These are phyloP conservation scores for Neotoxoptera formosana DNA, from an alignment of 1,140 invertebrate genomes.

Conservation along the genomic window DNA sequence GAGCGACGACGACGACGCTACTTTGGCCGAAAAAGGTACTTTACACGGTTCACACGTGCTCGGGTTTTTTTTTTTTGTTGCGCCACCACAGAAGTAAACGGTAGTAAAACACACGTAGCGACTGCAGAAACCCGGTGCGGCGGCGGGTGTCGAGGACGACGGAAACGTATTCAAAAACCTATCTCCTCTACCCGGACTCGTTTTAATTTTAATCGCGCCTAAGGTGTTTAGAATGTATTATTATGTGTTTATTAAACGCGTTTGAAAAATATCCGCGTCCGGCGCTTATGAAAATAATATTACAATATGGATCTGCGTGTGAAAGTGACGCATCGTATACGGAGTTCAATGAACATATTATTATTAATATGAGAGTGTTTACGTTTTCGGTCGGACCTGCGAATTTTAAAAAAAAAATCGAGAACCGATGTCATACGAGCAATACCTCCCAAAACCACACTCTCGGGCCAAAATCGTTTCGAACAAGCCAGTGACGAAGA, in stretches of 20 bases:
- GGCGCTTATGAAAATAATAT: constrained; percentile 24
- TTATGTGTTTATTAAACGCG: neutral
- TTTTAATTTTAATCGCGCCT: neutral
- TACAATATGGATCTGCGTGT: neutral
- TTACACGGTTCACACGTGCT: neutral
- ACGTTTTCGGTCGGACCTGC: neutral
- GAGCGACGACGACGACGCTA: constrained; percentile 14
- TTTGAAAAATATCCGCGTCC: neutral
- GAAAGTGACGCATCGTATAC: neutral
- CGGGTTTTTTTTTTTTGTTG: neutral
- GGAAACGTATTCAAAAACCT: neutral
- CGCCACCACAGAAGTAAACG: neutral
- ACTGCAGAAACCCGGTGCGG: neutral
- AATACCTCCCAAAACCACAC: neutral
- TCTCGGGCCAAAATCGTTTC: no score
- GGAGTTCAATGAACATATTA: no score
- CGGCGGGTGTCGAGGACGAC: neutral
- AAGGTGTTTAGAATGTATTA: neutral
- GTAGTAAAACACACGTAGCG: neutral
- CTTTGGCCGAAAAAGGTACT: neutral
- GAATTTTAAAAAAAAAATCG: no score
- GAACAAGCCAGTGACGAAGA: no score
- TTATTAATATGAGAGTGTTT: no score
- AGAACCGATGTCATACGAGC: no score
- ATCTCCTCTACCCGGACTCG: neutral